Evolutionary conservation across 2,888 invertebrate genomes (phyloP).

Genomic region (Stegana nigrithorax): DNA sequence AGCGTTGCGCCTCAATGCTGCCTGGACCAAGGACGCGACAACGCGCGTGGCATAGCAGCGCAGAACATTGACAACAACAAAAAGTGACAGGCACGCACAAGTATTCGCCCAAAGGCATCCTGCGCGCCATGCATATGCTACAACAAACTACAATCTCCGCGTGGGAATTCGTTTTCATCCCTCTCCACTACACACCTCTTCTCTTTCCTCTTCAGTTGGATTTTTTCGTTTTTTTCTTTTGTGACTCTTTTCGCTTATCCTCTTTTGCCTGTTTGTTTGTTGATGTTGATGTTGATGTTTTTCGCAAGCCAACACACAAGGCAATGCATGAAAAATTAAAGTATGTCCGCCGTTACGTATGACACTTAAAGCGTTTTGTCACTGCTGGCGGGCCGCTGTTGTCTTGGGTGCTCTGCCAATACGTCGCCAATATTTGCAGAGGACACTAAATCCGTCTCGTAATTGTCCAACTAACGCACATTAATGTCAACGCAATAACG

Average conservation of each 20-base stretch:
- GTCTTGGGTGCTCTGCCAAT: not conserved
- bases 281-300: not conserved
- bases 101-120: too few relatives aligned
- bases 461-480: slow-evolving; percentile 20
- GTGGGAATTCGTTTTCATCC: not conserved
- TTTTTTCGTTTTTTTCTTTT: not conserved
- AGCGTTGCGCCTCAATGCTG: not conserved
- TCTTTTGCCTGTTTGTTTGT: not conserved
- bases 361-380: too few relatives aligned
- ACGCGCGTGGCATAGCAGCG: not conserved
- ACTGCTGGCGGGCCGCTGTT: not conserved
- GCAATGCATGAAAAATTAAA: too few relatives aligned
- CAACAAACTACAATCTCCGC: not conserved
- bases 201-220: not conserved
- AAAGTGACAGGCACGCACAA: not conserved
- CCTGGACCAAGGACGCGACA: too few relatives aligned
- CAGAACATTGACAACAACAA: not conserved
- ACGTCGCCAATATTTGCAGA: slow-evolving; percentile 6
- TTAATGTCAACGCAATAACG: slow-evolving; percentile 20
- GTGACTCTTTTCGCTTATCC: not conserved
- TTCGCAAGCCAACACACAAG: too few relatives aligned
- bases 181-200: not conserved
- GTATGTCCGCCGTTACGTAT: too few relatives aligned
- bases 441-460: slow-evolving; percentile 17
- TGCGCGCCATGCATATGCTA: not conserved